Evolutionary conservation across 1,140 invertebrate genomes (phyloP).

Genomic region (Drosophila lini): DNA sequence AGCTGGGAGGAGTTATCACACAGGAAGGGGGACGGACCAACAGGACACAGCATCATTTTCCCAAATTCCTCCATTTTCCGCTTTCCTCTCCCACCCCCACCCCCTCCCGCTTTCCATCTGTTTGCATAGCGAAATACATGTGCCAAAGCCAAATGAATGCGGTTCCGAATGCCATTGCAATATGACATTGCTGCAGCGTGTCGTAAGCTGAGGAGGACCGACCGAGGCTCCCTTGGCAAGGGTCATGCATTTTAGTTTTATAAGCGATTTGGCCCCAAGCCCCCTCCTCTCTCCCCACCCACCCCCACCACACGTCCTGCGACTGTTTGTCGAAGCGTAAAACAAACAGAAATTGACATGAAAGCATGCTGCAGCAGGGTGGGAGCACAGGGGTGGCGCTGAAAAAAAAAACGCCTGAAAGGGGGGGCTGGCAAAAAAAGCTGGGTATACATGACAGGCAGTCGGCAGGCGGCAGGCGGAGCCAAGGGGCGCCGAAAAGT

Average conservation of each 20-base stretch:
- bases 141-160: constrained; percentile 66
- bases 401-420: constrained; percentile 4
- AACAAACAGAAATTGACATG: constrained; percentile 74
- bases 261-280: constrained; percentile 58
- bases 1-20: constrained; percentile 35
- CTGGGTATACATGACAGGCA: not conserved
- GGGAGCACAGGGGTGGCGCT: not conserved
- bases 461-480: constrained; percentile 4
- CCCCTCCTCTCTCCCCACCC: not conserved
- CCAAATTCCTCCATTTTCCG: not conserved
- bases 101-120: constrained; percentile 10
- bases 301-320: constrained; percentile 9
- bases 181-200: constrained; percentile 66
- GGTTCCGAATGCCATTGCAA: constrained; percentile 68
- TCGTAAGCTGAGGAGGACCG: constrained; percentile 17
- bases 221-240: constrained; percentile 9
- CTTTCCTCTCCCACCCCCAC: not conserved
- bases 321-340: constrained; percentile 69
- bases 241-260: constrained; percentile 67
- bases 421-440: not conserved
- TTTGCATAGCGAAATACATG: constrained; percentile 58
- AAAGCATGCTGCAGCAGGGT: constrained; percentile 29
- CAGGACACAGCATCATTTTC: constrained; percentile 39
- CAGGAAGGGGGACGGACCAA: not conserved
- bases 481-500: constrained; percentile 48